Base-by-base conservation (phyloP, 2,888 invertebrate species). In the Chaetogeoica ovagalla region DNA sequence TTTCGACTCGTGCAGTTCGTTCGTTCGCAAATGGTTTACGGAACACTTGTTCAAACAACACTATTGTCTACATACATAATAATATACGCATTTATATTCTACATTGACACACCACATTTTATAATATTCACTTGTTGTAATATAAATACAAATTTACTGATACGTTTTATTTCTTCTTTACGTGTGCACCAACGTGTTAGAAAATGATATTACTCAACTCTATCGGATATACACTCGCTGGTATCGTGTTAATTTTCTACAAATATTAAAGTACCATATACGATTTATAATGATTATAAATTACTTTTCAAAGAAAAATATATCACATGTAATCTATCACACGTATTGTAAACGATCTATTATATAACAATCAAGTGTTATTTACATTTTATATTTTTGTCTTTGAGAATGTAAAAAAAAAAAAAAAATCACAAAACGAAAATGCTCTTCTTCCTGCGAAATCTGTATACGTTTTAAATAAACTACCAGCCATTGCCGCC, bases 1-100 rank as follows among this genome's bases (percentile, higher is more conserved):
- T 76, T 75, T 68, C 57, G 30, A 59, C 30, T 5, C 11, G 19
- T 30, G 30, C 30, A 30, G 30, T 30, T 30, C 15, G 37, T 77
- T 69, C 69, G 21, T 70, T 63, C 15, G 43, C 79, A 79, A 79
- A 63, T 79, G 71, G 70, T n/a, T n/a, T n/a, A n/a, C 13, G 62
- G 43, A 79, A 79, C 79, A 79, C 79, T 63, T 79, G 79, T 71
- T 71, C 23, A 63, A 79, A 79, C 37, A 71, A 71, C 57, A 70
- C 60, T 30, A 30, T 30, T 30, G 57, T 59, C n/a, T n/a, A 43
- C 57, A 11, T 65, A 74, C 48, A n/a, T n/a, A 23, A 17, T n/a
- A 55, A 30, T 37, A 37, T 52, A 30, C 63, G 21, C 23, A n/a
- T n/a, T n/a, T 43, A 66, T 43, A 30, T 30, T 30, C 30, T 68